Base-by-base conservation (phyloP, 2,888 invertebrate species). In the Mesorhabditis belari region DNA sequence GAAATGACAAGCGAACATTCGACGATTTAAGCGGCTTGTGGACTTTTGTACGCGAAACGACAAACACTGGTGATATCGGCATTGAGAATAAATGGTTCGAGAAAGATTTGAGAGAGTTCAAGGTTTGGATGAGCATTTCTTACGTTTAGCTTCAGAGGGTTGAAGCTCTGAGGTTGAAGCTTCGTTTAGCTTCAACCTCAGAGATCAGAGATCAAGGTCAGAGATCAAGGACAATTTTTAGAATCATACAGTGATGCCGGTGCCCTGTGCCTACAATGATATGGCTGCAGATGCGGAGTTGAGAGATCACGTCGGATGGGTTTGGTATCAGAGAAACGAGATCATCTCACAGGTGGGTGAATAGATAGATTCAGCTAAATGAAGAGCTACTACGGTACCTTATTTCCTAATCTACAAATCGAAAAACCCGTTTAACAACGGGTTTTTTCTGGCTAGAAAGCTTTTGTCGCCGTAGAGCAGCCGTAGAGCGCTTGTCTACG, bases 201-300 rank as follows among this genome's bases (percentile, higher is more conserved):
- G n/a, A n/a, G n/a, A n/a, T n/a, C n/a, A n/a, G n/a, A n/a, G n/a
- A n/a, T n/a, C n/a, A n/a, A n/a, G n/a, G n/a, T n/a, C n/a, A n/a
- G n/a, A n/a, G n/a, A n/a, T n/a, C n/a, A n/a, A n/a, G n/a, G n/a
- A 55, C 35, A 24, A 28, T 6, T 58, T 72, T 26, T 62, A 80
- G 77, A 80, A 80, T 61, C 65, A 75, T 6, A 76, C 80, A 2
- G 68, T 71, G 27, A 95, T 96, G 93, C 94, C 95, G 5, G 95
- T 96, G 21, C 95, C 95, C 0, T 88, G 92, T 1, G 93, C 93
- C 63, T 96, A 90, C 85, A 95, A 95, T 81, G 96, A 98, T 82
- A 87, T 98, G 17, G 91, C 91, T 0, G 88, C 89, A 57, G 89
- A 91, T 58, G 85, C 84, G 25, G 83, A 85, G 0, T 81, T 94